These are phyloP conservation scores for Copidosoma floridanum DNA, from an alignment of 1,140 invertebrate species.

Conservation along the genomic window DNA sequence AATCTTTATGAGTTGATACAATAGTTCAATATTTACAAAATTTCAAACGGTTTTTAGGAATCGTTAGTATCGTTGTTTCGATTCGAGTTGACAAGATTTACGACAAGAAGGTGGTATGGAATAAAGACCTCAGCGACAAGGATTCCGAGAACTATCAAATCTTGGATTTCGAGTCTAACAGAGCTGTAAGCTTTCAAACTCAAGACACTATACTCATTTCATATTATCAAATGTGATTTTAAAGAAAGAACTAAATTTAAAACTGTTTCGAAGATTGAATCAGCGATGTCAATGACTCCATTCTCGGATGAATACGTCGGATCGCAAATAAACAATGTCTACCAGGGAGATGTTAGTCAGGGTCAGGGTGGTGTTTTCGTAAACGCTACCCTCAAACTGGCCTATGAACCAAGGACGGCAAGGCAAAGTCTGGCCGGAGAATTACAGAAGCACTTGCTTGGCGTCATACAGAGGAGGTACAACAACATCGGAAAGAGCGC, in stretches of 20 bases:
- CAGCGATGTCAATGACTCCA: conserved; percentile 85
- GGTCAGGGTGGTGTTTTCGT: conserved; percentile 74
- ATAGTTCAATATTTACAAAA: neutral
- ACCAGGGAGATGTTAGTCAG: conserved; percentile 66
- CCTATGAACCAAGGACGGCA: conserved; percentile 61
- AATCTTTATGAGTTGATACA: neutral
- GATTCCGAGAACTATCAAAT: conserved; percentile 80
- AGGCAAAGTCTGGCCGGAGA: conserved; percentile 68
- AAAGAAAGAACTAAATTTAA: neutral
- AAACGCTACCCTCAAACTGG: conserved; percentile 75
- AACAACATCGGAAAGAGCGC: conserved; percentile 85
- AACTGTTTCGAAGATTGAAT: conserved; percentile 67
- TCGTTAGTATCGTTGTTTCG: conserved; percentile 77
- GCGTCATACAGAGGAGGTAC: conserved; percentile 75
- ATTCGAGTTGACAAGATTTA: conserved; percentile 80
- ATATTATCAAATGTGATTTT: neutral
- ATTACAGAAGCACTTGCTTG: conserved; percentile 79
- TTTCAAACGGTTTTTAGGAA: conserved; percentile 45
- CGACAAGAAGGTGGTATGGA: conserved; percentile 76
- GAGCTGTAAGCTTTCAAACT: conserved; percentile 68
- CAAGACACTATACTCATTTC: neutral
- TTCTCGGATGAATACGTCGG: conserved; percentile 83
- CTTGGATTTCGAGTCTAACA: conserved; percentile 77
- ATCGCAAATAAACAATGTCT: conserved; percentile 78
- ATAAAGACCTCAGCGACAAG: conserved; percentile 68